Evolutionary conservation across 2,797 vertebrate species (phyloP).

Genomic region (Lagodon rhomboides): DNA sequence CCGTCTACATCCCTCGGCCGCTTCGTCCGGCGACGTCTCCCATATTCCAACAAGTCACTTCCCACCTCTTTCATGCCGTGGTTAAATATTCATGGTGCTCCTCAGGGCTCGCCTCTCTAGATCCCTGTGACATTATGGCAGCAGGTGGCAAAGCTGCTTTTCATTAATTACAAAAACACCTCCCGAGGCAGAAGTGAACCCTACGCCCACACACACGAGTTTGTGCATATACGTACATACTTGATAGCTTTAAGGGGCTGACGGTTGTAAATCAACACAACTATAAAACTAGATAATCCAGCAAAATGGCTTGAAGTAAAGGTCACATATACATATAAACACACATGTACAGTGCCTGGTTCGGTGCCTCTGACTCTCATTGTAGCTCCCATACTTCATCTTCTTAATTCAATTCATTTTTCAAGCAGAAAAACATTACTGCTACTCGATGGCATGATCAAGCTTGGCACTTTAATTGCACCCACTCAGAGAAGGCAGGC

Average conservation of each 20-base stretch:
- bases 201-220: background rate
- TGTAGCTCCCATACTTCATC: background rate
- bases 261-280: background rate
- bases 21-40: background rate
- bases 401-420: slow-evolving; percentile 50
- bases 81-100: slow-evolving; percentile 79
- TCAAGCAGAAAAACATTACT: slow-evolving; percentile 23
- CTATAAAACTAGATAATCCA: slow-evolving; percentile 1
- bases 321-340: background rate
- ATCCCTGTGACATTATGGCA: slow-evolving; percentile 79
- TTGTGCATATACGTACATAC: slow-evolving; percentile 11
- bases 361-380: background rate
- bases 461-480: slow-evolving; percentile 68
- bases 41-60: slow-evolving; percentile 25
- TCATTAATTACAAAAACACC: slow-evolving; percentile 76
- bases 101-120: slow-evolving; percentile 59
- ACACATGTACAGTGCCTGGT: background rate
- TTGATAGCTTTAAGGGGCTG: slow-evolving; percentile 11
- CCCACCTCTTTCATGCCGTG: slow-evolving; percentile 44
- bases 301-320: background rate
- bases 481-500: slow-evolving; percentile 68
- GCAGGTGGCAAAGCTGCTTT: slow-evolving; percentile 77
- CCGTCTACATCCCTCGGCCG: background rate
- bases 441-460: slow-evolving; percentile 62
- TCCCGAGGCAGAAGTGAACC: slow-evolving; percentile 51